A percentile compares a stretch with the other conserved stretches of the same genome.
Conservation (phyloP, 2,113 vertebrate genomes). For the Motacilla tschutschensis region DNA sequence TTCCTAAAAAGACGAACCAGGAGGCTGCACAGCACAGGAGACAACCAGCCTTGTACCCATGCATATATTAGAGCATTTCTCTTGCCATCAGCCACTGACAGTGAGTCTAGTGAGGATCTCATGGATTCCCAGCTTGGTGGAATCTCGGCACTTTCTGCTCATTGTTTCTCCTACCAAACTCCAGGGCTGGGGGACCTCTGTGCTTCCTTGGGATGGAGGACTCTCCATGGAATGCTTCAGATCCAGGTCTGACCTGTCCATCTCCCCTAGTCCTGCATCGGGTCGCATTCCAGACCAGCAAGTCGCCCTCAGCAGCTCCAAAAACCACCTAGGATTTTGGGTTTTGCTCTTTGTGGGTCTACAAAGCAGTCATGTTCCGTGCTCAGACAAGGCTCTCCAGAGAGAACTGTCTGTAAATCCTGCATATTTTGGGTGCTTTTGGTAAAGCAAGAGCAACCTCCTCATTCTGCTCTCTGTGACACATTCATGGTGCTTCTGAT, state of each 20-base stretch:
- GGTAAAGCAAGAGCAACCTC: not conserved
- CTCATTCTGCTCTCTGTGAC: not conserved
- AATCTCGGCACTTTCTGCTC: not conserved
- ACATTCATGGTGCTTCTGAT: rapidly evolving
- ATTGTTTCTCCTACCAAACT: not conserved
- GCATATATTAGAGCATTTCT: not conserved
- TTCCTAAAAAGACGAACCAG: not conserved
- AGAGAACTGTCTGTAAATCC: not conserved
- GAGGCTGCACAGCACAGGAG: not conserved
- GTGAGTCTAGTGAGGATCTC: not conserved
- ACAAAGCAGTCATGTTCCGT: not conserved
- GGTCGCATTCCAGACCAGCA: not conserved
- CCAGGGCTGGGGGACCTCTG: not conserved
- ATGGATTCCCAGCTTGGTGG: not conserved
- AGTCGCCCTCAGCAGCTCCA: not conserved
- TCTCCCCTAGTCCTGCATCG: not conserved
- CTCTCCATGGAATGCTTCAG: not conserved
- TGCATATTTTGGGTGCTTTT: not conserved
- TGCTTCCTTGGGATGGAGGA: not conserved
- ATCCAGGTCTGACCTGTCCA: not conserved
- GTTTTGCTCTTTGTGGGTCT: not conserved
- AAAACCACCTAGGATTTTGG: rapidly evolving
- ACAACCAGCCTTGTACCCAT: not conserved
- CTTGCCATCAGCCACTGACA: not conserved
- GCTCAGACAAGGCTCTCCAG: not conserved